phyloP scores from a whole-genome alignment of 2,888 invertebrate species.

The Dorcus hopei region DNA sequence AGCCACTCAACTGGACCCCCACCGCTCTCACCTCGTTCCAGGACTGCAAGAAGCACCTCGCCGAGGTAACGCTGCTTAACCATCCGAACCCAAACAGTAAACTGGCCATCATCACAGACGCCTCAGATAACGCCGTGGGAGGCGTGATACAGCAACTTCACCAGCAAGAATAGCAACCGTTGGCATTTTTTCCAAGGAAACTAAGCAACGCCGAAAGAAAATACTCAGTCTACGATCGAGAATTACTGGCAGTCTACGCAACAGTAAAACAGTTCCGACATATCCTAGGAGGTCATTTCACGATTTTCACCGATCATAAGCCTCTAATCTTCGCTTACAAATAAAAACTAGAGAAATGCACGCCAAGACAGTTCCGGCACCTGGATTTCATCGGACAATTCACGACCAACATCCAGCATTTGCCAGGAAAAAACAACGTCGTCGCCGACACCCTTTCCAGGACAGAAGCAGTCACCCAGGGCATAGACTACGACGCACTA shows the following conservation, averaged over 20 bases:
- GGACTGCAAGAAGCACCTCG: slow-evolving; percentile 12
- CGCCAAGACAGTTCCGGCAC: too few relatives aligned
- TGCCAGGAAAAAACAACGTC: too few relatives aligned
- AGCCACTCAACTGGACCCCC: too few relatives aligned
- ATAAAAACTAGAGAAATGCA: too few relatives aligned
- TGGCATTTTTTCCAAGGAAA: slow-evolving; percentile 4
- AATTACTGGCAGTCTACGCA: slow-evolving; percentile 42
- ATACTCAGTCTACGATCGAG: slow-evolving; percentile 45
- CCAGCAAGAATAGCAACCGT: background rate
- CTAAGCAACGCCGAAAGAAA: slow-evolving; percentile 24
- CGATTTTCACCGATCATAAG: background rate
- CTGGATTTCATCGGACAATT: too few relatives aligned
- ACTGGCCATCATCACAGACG: background rate
- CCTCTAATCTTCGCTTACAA: background rate
- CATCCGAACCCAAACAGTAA: slow-evolving; percentile 8
- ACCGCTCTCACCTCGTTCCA: background rate
- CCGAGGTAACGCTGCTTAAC: slow-evolving; percentile 17
- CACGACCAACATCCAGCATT: too few relatives aligned
- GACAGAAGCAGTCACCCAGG: too few relatives aligned
- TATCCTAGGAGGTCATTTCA: slow-evolving; percentile 37
- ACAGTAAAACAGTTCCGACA: slow-evolving; percentile 39
- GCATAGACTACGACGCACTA: too few relatives aligned
- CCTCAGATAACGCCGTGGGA: background rate
- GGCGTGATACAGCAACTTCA: background rate
- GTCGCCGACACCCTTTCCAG: too few relatives aligned